These are phyloP conservation scores for Venusia cambrica DNA, from an alignment of 2,888 invertebrate species.

Conservation along the genomic window DNA sequence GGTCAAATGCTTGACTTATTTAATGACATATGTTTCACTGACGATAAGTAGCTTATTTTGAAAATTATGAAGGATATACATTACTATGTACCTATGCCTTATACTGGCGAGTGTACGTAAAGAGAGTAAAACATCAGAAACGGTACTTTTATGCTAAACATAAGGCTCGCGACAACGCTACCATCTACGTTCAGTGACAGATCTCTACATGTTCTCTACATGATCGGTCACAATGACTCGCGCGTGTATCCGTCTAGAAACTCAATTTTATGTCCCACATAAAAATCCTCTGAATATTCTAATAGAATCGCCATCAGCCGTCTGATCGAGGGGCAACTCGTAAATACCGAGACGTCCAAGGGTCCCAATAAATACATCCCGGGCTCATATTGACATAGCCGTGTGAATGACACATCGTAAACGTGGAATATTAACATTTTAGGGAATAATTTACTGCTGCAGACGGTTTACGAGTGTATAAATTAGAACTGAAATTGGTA, in stretches of 20 bases:
- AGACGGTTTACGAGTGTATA: conserved; percentile 17
- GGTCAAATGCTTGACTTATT: too few relatives aligned
- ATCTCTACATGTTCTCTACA: neutral
- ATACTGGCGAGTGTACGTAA: too few relatives aligned
- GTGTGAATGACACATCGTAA: conserved; percentile 35
- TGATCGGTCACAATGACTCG: conserved; percentile 25
- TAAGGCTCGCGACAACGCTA: too few relatives aligned
- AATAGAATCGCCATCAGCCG: conserved; percentile 36
- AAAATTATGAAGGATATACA: too few relatives aligned
- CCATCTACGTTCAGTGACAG: too few relatives aligned
- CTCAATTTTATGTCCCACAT: conserved; percentile 19
- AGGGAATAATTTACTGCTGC: conserved; percentile 16
- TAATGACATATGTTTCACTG: too few relatives aligned
- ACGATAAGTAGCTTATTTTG: too few relatives aligned
- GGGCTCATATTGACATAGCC: conserved; percentile 39
- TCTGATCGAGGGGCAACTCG: conserved; percentile 39
- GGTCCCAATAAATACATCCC: conserved; percentile 44
- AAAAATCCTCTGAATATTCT: conserved; percentile 24
- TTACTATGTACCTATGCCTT: too few relatives aligned
- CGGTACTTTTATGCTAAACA: too few relatives aligned
- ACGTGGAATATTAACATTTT: conserved; percentile 28
- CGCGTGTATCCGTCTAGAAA: conserved; percentile 11
- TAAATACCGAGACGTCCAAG: conserved; percentile 44
- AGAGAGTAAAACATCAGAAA: too few relatives aligned
- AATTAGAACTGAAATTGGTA: too few relatives aligned